Evolutionary conservation across 1,140 invertebrate species (phyloP), one percentile per base, ranked within the genome.

Genomic region (Drosophila nigrodunni): DNA sequence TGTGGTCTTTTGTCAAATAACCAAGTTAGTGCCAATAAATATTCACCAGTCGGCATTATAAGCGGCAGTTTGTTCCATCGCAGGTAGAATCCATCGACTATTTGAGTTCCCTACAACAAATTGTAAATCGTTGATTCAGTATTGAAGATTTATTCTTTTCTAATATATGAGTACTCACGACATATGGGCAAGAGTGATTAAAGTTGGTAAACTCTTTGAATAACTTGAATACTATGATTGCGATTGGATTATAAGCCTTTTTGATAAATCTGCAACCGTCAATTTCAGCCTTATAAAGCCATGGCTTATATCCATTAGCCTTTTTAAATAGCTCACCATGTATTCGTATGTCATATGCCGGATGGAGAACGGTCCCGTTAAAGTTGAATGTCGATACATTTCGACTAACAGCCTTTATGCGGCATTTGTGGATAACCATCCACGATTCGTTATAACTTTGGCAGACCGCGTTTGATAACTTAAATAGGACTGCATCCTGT

Each of bases 271-370:
- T 25, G 4, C 67, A 69, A n/a, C 6, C 15, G 7, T 69, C 67
- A 6, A 69, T 5, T 15, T 30, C 15, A 3, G 6, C 10, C 8
- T 61, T 69, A 43, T 37, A 52, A 0, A 69, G 55, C 55, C 67
- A 69, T 1, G 57, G 58, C 39, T 78, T 79, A 9, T 65, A 78
- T 1, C 78, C 77, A 30, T 21, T 80, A 5, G 39, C 72, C 34
- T 35, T 71, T 11, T 76, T 66, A 7, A 52, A 57, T 1, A 78
- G 0, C 8, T 52, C 41, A 0, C 9, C 0, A 7, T 37, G 10
- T 1, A 67, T 0, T 0, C 15, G 0, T 18, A 71, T 39, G 1
- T 65, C 15, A 8, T 54, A 9, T 7, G 35, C 66, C 1, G 75
- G 50, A 21, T 66, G 30, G 1, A 78, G 18, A 8, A 69, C 2